phyloP scores from a whole-genome alignment of 2,797 vertebrate species.

The Tachyglossus aculeatus region DNA sequence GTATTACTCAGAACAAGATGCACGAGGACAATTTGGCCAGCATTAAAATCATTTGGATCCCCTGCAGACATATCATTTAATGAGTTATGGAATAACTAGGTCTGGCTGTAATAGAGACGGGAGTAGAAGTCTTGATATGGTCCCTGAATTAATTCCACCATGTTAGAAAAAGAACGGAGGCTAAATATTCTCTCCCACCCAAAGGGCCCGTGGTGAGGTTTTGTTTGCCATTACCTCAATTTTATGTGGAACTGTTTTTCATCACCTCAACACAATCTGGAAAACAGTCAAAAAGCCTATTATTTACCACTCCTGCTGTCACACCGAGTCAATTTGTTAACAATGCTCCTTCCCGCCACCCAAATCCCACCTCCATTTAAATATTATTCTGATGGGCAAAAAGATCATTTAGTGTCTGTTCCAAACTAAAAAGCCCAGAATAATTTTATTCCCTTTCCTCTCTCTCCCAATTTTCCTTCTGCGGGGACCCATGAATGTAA shows the following conservation, averaged over 20 bases:
- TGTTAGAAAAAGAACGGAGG: not conserved
- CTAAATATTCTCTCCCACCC: not conserved
- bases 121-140: conserved; percentile 17
- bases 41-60: conserved; percentile 36
- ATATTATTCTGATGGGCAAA: conserved; percentile 49
- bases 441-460: conserved; percentile 53
- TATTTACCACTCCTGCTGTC: conserved; percentile 39
- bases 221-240: not conserved
- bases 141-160: conserved; percentile 11
- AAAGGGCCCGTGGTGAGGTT: not conserved
- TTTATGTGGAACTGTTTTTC: conserved; percentile 4
- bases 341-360: conserved; percentile 44
- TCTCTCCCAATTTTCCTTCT: conserved; percentile 21
- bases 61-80: conserved; percentile 40
- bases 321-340: conserved; percentile 60
- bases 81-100: conserved; percentile 57
- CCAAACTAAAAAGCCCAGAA: conserved; percentile 43
- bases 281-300: conserved; percentile 12
- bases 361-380: conserved; percentile 50
- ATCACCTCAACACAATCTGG: conserved; percentile 26
- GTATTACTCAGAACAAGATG: not conserved
- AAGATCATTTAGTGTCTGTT: conserved; percentile 62
- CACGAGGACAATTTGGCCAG: conserved; percentile 4
- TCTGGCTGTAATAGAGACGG: conserved; percentile 43
- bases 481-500: conserved; percentile 38